Conservation (phyloP, 2,797 vertebrate genomes). For the Tapera naevia region DNA sequence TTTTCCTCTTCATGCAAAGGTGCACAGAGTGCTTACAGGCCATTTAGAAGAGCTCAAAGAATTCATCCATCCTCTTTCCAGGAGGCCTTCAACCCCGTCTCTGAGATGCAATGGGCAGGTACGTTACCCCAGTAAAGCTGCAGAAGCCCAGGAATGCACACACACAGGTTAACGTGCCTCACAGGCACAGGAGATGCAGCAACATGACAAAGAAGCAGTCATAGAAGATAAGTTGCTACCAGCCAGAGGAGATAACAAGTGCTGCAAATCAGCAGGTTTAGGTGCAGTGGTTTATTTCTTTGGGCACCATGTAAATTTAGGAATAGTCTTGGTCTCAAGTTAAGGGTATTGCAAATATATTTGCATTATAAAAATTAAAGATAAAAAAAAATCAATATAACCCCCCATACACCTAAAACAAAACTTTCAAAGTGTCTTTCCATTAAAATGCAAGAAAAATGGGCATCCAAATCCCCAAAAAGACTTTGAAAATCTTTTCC, state of each 20-base stretch:
- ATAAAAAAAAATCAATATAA: background rate
- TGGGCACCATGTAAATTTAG: background rate
- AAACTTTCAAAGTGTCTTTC: background rate
- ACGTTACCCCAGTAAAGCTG: rapidly evolving
- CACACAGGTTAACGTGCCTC: rapidly evolving
- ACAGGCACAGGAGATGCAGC: rapidly evolving
- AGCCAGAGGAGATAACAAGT: background rate
- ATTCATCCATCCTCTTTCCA: background rate
- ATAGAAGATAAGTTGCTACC: background rate
- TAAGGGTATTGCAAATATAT: background rate
- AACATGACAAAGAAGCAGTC: background rate
- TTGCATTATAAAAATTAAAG: background rate
- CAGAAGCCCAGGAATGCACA: background rate
- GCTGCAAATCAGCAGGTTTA: background rate
- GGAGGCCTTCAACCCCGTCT: background rate
- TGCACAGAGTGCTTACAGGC: background rate
- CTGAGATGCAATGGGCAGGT: background rate
- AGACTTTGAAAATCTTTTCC: background rate
- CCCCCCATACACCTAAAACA: background rate
- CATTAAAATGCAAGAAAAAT: background rate
- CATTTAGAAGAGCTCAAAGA: background rate
- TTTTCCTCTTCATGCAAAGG: background rate
- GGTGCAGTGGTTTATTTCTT: background rate
- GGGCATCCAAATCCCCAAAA: background rate
- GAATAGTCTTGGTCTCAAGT: background rate